Base-by-base conservation (phyloP, 1,140 invertebrate genomes). In the Stegodyphus mimosarum region DNA sequence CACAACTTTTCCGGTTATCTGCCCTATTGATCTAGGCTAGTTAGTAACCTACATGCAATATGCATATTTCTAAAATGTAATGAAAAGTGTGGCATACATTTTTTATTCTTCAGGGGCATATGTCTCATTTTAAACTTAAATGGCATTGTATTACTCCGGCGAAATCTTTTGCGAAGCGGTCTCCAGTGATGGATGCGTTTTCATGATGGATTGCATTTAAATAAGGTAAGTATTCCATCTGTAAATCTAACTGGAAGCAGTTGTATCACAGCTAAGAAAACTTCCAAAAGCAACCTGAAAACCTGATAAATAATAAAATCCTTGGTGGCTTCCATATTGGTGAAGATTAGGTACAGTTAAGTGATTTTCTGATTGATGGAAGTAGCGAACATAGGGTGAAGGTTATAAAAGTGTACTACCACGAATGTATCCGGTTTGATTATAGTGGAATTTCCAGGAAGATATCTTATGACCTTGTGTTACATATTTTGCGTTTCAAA, bases 371-470 rank as follows among this genome's bases (percentile, higher is more conserved):
- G 74, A 76, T 64, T 76, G 74, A 76, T 76, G 60, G 64, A 76
- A 64, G 52, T 51, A 63, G 60, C 64, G 48, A 51, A 50, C 74
- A 76, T 64, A 51, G 18, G 74, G 74, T 76, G 74, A 76, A 76
- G 74, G 74, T 49, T 76, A 76, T 49, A 60, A 60, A 64, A 60
- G 10, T 15, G 17, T 33, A 75, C 64, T 17, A 67, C 11, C 15
- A 67, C 17, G 7, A 50, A 49, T 49, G 48, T n/a, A 64, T 76
- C 74, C 74, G 74, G 60, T 76, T 76, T 76, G 7, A 55, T n/a
- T 74, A 18, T 60, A 11, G n/a, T 76, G 60, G n/a, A 33, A n/a
- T 64, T 76, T 76, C 60, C 74, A 63, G 74, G 60, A 76, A 76
- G 60, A 76, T 64, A 48, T 60, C n/a, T 13, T 64, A 50, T 66